Percentiles rank a stretch among this genome's conserved stretches.
phyloP scores from a whole-genome alignment of 1,140 invertebrate species.

The Harpegnathos saltator region DNA sequence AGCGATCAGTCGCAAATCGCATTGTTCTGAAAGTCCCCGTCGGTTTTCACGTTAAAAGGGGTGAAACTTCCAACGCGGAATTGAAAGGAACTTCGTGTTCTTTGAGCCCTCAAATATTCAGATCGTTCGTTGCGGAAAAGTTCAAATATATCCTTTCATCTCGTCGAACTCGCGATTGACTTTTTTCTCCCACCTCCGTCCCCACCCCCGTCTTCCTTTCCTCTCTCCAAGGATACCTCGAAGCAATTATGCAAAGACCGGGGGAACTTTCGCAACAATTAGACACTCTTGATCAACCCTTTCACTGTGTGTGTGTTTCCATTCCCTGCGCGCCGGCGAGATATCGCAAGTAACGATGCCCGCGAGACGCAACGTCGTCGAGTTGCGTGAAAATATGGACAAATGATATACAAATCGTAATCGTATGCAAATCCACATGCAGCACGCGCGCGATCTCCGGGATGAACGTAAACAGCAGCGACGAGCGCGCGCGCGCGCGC shows the following conservation, averaged over 20 bases:
- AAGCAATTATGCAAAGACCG: not conserved
- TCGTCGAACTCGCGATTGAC: no score
- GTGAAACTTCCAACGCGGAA: not conserved
- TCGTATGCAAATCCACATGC: no score
- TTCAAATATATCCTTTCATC: not conserved
- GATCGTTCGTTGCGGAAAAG: not conserved
- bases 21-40: conserved; percentile 7
- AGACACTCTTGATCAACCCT: not conserved
- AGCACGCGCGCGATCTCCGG: no score
- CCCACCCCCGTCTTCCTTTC: no score
- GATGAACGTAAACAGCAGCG: no score
- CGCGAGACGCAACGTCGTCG: not conserved
- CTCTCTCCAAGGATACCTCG: not conserved
- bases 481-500: no score
- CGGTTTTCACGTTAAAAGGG: not conserved
- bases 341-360: not conserved
- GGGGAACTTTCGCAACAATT: conserved; percentile 6
- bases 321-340: not conserved
- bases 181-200: no score
- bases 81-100: conserved; percentile 2
- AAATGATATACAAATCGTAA: not conserved
- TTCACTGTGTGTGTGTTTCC: conserved; percentile 7
- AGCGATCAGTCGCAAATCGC: not conserved
- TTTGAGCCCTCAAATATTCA: not conserved
- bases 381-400: not conserved